Conservation (phyloP, 2,113 vertebrate genomes). For the Oreochromis spilurus region DNA sequence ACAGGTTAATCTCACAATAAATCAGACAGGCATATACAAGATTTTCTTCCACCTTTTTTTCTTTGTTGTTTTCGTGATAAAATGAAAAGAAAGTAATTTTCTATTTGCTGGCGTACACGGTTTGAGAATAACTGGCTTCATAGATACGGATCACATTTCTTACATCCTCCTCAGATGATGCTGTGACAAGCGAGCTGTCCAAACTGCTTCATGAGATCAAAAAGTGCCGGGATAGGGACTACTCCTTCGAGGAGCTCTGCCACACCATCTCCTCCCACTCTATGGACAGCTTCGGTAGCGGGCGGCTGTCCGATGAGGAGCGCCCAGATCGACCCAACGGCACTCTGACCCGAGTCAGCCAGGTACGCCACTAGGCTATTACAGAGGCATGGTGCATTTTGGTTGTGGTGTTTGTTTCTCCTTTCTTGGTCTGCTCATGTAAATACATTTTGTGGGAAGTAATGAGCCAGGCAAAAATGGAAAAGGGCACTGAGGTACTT, state of each 20-base stretch:
- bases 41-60: background rate
- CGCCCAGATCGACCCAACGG: slow-evolving; percentile 80
- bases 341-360: slow-evolving; percentile 74
- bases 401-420: background rate
- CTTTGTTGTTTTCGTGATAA: background rate
- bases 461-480: background rate
- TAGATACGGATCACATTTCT: background rate
- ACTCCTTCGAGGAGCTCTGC: slow-evolving; percentile 94
- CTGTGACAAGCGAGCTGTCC: slow-evolving; percentile 92
- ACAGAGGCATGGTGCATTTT: background rate
- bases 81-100: background rate
- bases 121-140: background rate
- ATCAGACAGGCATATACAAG: background rate
- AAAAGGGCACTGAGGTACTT: background rate
- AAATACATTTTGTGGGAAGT: background rate
- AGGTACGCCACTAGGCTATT: slow-evolving; percentile 47
- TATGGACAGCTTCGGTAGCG: slow-evolving; percentile 88
- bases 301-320: slow-evolving; percentile 85
- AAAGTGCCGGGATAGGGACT: slow-evolving; percentile 92
- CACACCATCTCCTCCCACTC: slow-evolving; percentile 93
- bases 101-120: background rate
- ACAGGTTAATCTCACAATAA: background rate
- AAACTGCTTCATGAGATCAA: slow-evolving; percentile 95
- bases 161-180: slow-evolving; percentile 77
- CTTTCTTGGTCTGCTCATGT: background rate